Evolutionary conservation across 2,797 vertebrate species (phyloP), one percentile per base, ranked within the genome.

Genomic region (Etheostoma perlongum): DNA sequence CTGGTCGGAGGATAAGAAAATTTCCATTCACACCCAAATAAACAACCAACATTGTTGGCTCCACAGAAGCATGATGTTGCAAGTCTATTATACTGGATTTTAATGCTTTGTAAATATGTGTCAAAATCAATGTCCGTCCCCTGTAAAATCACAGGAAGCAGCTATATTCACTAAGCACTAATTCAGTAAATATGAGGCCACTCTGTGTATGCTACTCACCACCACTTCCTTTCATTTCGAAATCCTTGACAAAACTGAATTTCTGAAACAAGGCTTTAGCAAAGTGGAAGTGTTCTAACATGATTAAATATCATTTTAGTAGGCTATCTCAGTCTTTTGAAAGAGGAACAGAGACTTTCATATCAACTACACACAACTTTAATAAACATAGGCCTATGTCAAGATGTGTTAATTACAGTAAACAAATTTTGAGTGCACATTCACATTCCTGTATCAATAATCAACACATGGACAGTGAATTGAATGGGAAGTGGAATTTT

Each of bases 201-300:
- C 47, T 47, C 13, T 55, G 18, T 68, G 30, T 23, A 7, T 2
- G 21, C 33, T 2, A 21, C 40, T 74, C n/a, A 51, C 21, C 27
- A 67, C 27, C 57, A 78, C 75, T 88, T 90, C 83, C 84, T 81
- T 70, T 72, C 7, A 79, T 89, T 90, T 79, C 16, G 47, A 76
- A 85, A 87, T 84, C 2, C 30, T 75, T 48, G 62, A 71, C 65
- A 77, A 49, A 64, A 63, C 15, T 19, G 10, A 33, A 15, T 60
- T 49, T 79, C 15, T 76, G 27, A 78, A 84, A 78, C 16, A 53
- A 33, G 13, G 13, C 44, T 74, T 76, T 33, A 44, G 19, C 74
- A 82, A 88, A 78, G 66, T 79, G 72, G 79, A 88, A 87, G 77
- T 84, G 23, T 42, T 74, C 4, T 21, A 62, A 30, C n/a, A 64